phyloP scores from a whole-genome alignment of 2,797 vertebrate species.

The Pipistrellus pipistrellus region DNA sequence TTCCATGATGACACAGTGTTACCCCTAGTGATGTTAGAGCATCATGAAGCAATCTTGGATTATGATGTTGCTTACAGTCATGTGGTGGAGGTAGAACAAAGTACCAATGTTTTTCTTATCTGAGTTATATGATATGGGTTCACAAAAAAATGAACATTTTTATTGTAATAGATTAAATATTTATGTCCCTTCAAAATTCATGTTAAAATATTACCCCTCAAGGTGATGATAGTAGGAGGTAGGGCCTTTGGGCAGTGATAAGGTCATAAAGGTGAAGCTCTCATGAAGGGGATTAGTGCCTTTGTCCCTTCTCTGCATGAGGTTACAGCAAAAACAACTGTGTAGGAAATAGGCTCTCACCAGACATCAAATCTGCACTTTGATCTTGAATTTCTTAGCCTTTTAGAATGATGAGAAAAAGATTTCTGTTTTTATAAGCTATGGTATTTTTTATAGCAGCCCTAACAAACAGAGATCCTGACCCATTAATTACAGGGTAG shows the following conservation, averaged over 20 bases:
- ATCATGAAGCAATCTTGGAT: not conserved
- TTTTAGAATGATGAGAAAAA: not conserved
- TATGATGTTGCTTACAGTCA: not conserved
- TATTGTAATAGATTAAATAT: not conserved
- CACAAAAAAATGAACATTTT: not conserved
- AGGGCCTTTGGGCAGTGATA: not conserved
- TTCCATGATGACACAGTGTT: accelerated
- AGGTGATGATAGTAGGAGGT: not conserved
- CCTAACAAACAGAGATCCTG: not conserved
- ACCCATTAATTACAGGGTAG: not conserved
- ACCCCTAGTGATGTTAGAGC: not conserved
- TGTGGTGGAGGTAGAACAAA: not conserved
- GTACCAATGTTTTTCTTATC: not conserved
- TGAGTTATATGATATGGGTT: not conserved
- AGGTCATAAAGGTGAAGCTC: not conserved
- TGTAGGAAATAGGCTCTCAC: not conserved
- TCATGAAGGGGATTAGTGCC: not conserved
- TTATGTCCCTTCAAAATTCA: not conserved
- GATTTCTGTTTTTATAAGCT: not conserved
- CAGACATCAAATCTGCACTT: not conserved
- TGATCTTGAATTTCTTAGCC: not conserved
- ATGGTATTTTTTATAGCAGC: not conserved
- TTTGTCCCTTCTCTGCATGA: not conserved
- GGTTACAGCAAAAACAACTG: not conserved
- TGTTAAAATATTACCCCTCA: not conserved